Base-by-base conservation (phyloP, 2,888 invertebrate species). In the Euclidia mi region DNA sequence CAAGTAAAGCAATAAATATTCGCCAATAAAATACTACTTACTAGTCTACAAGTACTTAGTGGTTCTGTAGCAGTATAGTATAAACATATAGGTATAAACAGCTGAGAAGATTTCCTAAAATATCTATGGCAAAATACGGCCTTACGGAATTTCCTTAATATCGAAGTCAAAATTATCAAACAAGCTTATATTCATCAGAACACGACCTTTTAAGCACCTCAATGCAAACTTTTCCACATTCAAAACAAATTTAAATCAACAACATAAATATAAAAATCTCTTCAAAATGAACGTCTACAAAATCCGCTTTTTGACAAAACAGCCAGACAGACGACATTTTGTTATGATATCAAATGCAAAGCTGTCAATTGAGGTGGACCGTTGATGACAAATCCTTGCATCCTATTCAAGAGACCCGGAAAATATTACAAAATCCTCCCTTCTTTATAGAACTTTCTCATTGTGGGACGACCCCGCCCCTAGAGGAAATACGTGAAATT, bases 331-430 rank as follows among this genome's bases (percentile, higher is more conserved):
- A 37, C 41, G 20, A 43, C 55, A 59, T 69, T 71, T 62, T 55
- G 56, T 67, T 60, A 67, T 55, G 56, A 67, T 65, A 67, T 68
- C 55, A 70, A 62, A 62, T 45, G 58, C 10, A 63, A 69, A 70
- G 45, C 64, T 57, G 28, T 28, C 64, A 53, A 64, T 56, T 61
- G 71, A 73, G 53, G 45, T 63, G 59, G 63, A 42, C 73, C 48
- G 56, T 47, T 44, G 49, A 56, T 65, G 71, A 73, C 74, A 73
- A 73, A 73, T 73, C 74, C 57, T 56, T 71, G 62, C 65, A 75
- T 65, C 65, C 50, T 42, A 71, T 74, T 71, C 71, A 71, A 18
- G 38, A 25, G 11, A 53, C 57, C 41, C 67, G 63, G 64, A 66
- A 71, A 75, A 66, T 71, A 71, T 71, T 71, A 71, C 75, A 52